Evolutionary conservation across 2,888 invertebrate species (phyloP), one percentile per base, ranked within the genome.

Genomic region (Thalpophila matura): DNA sequence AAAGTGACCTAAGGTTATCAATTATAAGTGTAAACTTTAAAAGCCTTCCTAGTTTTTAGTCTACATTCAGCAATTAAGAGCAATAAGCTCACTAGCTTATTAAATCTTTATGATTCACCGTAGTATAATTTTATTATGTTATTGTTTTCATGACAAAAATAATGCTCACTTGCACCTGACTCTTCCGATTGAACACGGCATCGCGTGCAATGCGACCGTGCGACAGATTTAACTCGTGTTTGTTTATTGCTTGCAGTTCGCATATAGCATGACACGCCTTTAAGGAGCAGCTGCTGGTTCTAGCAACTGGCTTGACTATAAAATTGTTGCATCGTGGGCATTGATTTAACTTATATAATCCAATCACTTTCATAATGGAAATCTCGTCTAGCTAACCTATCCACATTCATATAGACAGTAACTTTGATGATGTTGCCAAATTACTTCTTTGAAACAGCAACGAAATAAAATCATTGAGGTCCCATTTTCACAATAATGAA

Each of bases 141-240:
- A 47, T 16, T 12, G 12, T n/a, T 22, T 29, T 10, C 4, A n/a
- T 10, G 14, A 37, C 7, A 18, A 3, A 38, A 16, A 5, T 9
- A 37, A 20, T 14, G 12, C 33, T 9, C 0, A 37, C 53, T 56
- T n/a, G 49, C 10, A 14, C 7, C 12, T 6, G 0, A n/a, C 9
- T 22, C 0, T 1, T 3, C 2, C 12, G 20, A 29, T 27, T 24
- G 18, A 68, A 59, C 40, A 31, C 22, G 20, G 58, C 72, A 59
- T 45, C 45, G 61, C 71, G 63, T 68, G 65, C 66, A 49, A 14
- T 56, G 68, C 58, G 12, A 58, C 20, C 31, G 47, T 38, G 70
- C 56, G 77, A 81, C 79, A 72, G 77, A 81, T 81, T 82, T 79
- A 84, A 68, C 74, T 59, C 69, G 60, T 35, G 53, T 57, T 74